Evolutionary conservation across 2,888 invertebrate species (phyloP), one percentile per base, ranked within the genome.

Genomic region (Dioctria rufipes): DNA sequence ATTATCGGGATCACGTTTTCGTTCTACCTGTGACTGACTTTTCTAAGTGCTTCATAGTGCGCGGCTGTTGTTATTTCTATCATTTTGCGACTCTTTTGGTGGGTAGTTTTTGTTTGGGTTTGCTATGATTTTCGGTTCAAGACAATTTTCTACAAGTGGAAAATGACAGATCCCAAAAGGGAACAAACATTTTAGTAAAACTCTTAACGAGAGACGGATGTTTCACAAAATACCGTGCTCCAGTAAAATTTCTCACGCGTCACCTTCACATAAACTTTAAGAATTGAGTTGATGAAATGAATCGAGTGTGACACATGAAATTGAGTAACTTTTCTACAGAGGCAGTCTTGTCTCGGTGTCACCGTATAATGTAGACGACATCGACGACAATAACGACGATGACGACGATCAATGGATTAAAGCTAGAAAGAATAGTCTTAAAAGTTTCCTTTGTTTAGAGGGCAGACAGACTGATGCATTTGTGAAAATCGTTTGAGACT

Each of bases 171-270:
- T 11, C 54, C 13, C n/a, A 61, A 13, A 4, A 13, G 46, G n/a
- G 8, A 13, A 43, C 43, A 46, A 4, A 3, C 42, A 42, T n/a
- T 66, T 61, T 66, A 43, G 8, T 3, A 43, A 43, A 43, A 43
- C n/a, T 66, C 37, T 43, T 66, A 66, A 66, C 43, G 66, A 66
- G 63, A 25, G 9, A n/a, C 66, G 66, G 66, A 66, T 66, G 66
- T 66, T 66, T 43, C 66, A 66, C 43, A 66, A 66, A 66, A 66
- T 66, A 66, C n/a, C 66, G 66, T 66, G 66, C 43, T 66, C 66
- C 66, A 66, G 66, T 66, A 66, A 66, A 66, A 66, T 66, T 66
- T 66, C 66, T 66, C 66, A 66, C 66, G 66, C 46, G 66, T 66
- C 66, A 43, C 37, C 25, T 5, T 6, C 8, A 39, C 4, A 37